These are phyloP conservation scores for Pissodes strobi DNA, from an alignment of 1,140 invertebrate species.

Conservation along the genomic window DNA sequence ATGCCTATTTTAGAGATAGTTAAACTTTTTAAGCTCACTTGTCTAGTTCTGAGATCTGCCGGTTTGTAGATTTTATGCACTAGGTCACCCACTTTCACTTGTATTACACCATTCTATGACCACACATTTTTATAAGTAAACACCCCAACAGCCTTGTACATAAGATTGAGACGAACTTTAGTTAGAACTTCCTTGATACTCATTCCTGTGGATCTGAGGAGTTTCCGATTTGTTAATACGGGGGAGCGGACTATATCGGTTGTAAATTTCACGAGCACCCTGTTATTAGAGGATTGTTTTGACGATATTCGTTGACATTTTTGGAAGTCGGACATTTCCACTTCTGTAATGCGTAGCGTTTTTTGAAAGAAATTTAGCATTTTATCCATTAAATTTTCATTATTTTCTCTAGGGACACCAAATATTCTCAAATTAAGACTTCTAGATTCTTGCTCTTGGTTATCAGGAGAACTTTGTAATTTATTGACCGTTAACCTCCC, in stretches of 20 bases:
- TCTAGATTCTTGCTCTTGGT: neutral
- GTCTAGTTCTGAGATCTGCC: too few relatives aligned
- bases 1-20: too few relatives aligned
- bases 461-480: neutral
- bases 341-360: neutral
- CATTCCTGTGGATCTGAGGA: neutral
- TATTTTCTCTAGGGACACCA: neutral
- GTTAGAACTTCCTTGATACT: neutral
- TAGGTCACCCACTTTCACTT: too few relatives aligned
- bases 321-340: neutral
- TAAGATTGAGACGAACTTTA: neutral
- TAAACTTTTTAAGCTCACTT: too few relatives aligned
- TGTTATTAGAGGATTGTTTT: too few relatives aligned
- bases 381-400: neutral
- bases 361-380: too few relatives aligned
- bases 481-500: neutral
- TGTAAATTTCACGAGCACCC: neutral
- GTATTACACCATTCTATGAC: neutral
- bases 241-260: neutral
- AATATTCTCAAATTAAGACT: neutral
- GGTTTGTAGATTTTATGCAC: too few relatives aligned
- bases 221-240: neutral
- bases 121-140: neutral
- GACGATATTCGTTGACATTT: neutral
- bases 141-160: neutral